These are phyloP conservation scores for Dicroscelio sp. DNA, from an alignment of 2,888 invertebrate genomes.

Conservation along the genomic window DNA sequence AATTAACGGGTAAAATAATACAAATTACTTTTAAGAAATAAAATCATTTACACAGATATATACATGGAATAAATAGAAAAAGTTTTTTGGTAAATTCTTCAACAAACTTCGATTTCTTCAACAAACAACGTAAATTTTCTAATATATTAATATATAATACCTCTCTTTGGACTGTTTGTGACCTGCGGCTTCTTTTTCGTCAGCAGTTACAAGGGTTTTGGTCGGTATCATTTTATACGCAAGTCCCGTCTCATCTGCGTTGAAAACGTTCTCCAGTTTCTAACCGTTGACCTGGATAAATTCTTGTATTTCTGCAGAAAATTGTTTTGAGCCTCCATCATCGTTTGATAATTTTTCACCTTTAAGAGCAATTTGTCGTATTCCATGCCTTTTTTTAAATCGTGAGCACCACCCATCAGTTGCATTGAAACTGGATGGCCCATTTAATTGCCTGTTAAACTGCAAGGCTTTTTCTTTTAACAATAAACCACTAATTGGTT, in stretches of 20 bases:
- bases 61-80: no score
- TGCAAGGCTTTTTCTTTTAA: not conserved
- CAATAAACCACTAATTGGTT: not conserved
- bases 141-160: no score
- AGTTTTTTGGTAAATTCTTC: no score
- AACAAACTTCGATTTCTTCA: no score
- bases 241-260: conserved; percentile 34
- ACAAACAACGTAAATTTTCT: no score
- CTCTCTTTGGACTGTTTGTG: conserved; percentile 23
- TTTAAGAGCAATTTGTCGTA: conserved; percentile 2
- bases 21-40: no score
- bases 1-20: no score
- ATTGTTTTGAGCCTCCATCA: not conserved
- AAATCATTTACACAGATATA: no score
- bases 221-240: conserved; percentile 16
- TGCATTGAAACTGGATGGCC: not conserved
- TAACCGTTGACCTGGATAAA: not conserved
- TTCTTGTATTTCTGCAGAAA: not conserved
- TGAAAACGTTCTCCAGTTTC: conserved; percentile 25
- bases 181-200: conserved; percentile 2
- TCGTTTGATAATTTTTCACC: conserved; percentile 32
- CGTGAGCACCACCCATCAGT: not conserved
- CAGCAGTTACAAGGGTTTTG: not conserved
- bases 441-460: conserved; percentile 1
- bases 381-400: conserved; percentile 18